Conservation (phyloP, 2,888 invertebrate species). For the Cepaea hortensis region DNA sequence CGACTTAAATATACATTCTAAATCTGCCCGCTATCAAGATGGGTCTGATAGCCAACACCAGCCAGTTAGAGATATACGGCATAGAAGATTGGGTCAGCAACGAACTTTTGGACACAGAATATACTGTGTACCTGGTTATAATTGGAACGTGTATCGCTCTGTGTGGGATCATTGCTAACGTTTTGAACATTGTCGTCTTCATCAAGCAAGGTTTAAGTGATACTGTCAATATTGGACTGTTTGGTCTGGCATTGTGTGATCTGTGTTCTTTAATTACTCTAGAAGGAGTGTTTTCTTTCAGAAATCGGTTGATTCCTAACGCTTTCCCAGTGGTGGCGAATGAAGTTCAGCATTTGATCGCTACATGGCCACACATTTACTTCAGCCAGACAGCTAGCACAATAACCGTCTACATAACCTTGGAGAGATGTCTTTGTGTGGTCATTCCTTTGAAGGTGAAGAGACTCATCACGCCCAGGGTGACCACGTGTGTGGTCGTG, state of each 20-base stretch:
- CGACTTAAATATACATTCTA: no score
- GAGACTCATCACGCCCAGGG: slow-evolving; percentile 22
- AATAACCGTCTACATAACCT: slow-evolving; percentile 35
- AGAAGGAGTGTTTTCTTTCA: not conserved
- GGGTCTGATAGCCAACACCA: no score
- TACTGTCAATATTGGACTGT: slow-evolving; percentile 31
- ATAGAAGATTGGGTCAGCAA: no score
- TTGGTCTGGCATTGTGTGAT: slow-evolving; percentile 22
- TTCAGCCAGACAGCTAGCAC: slow-evolving; percentile 9
- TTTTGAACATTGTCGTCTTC: no score
- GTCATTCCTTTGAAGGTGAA: slow-evolving; percentile 28
- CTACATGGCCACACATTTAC: slow-evolving; percentile 31
- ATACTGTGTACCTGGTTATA: no score
- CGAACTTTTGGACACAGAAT: no score
- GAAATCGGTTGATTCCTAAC: slow-evolving; percentile 30
- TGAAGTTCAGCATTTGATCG: slow-evolving; percentile 84
- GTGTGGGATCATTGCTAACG: slow-evolving; percentile 23
- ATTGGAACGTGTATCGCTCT: not conserved
- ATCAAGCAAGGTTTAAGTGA: slow-evolving; percentile 28
- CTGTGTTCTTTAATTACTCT: slow-evolving; percentile 1
- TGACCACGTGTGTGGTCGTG: slow-evolving; percentile 6
- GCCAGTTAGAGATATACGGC: no score
- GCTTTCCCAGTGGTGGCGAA: slow-evolving; percentile 85
- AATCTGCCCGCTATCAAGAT: no score
- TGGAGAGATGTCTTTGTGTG: slow-evolving; percentile 36